Evolutionary conservation across 2,797 vertebrate species (phyloP).

Genomic region (Thaleichthys pacificus): DNA sequence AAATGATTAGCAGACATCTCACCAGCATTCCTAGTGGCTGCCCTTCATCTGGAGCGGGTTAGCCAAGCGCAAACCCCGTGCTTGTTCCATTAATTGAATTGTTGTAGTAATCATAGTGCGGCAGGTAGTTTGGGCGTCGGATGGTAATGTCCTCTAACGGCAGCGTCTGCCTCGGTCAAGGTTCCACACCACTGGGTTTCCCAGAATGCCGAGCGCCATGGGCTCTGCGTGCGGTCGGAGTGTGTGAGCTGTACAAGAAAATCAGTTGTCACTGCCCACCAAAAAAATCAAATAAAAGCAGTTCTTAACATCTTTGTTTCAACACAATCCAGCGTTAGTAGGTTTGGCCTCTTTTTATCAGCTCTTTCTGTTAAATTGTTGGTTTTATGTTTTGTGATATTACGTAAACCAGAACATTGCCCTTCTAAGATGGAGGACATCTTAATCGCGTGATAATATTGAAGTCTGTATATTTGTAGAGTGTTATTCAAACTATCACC

Average conservation of each 20-base stretch:
- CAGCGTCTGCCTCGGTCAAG: conserved; percentile 47
- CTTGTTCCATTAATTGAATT: conserved; percentile 70
- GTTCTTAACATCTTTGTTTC: conserved; percentile 4
- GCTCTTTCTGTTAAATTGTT: neutral
- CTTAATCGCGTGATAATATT: neutral
- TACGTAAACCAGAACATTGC: neutral
- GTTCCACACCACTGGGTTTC: conserved; percentile 61
- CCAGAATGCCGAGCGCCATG: conserved; percentile 25
- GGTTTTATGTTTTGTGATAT: neutral
- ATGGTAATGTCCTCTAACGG: conserved; percentile 76
- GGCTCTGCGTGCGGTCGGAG: neutral
- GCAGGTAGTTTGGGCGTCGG: conserved; percentile 68
- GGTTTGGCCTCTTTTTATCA: neutral
- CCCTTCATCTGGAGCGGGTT: conserved; percentile 50
- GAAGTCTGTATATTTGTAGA: too few species aligned
- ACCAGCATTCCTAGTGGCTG: neutral
- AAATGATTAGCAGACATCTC: too few species aligned
- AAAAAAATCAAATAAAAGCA: neutral
- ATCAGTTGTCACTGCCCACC: neutral
- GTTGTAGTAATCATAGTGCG: conserved; percentile 69
- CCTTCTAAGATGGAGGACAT: neutral
- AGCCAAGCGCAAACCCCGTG: conserved; percentile 55
- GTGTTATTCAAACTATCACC: neutral
- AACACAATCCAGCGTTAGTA: neutral
- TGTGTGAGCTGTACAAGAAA: neutral